phyloP scores from a whole-genome alignment of 1,140 invertebrate species.

The Anthonomus grandis region DNA sequence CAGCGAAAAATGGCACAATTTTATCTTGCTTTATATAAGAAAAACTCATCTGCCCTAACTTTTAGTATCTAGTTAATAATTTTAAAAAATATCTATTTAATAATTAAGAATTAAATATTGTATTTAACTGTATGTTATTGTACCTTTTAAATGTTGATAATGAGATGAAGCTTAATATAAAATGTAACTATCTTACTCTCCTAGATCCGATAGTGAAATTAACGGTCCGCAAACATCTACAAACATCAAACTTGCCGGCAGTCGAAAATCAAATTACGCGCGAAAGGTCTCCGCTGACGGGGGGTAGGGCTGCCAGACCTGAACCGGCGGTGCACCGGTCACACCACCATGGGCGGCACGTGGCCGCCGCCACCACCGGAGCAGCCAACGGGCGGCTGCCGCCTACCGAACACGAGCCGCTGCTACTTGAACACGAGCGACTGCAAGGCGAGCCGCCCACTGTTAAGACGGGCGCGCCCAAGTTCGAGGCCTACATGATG shows the following conservation, averaged over 20 bases:
- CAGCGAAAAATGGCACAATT: too few relatives aligned
- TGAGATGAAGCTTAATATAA: too few relatives aligned
- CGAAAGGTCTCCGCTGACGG: constrained; percentile 5
- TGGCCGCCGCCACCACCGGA: too few relatives aligned
- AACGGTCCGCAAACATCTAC: constrained; percentile 70
- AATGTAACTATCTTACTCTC: too few relatives aligned
- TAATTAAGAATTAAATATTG: too few relatives aligned
- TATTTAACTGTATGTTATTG: too few relatives aligned
- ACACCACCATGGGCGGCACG: constrained; percentile 29
- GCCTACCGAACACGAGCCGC: constrained; percentile 38
- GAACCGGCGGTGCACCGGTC: constrained; percentile 35
- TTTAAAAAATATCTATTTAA: too few relatives aligned
- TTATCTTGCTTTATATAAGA: too few relatives aligned
- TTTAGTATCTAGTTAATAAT: too few relatives aligned
- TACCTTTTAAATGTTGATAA: too few relatives aligned
- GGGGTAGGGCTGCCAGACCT: constrained; percentile 4
- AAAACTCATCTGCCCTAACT: too few relatives aligned
- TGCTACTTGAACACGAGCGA: constrained; percentile 47
- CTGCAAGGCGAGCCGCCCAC: constrained; percentile 56
- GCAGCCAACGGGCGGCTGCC: constrained; percentile 52
- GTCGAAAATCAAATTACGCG: background rate
- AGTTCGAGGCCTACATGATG: constrained; percentile 94
- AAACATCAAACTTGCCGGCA: constrained; percentile 51
- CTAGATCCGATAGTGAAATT: constrained; percentile 82
- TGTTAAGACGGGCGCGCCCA: constrained; percentile 41